phyloP scores from a whole-genome alignment of 92 coral and sea anemone species.

The Parazoanthus darwini region DNA sequence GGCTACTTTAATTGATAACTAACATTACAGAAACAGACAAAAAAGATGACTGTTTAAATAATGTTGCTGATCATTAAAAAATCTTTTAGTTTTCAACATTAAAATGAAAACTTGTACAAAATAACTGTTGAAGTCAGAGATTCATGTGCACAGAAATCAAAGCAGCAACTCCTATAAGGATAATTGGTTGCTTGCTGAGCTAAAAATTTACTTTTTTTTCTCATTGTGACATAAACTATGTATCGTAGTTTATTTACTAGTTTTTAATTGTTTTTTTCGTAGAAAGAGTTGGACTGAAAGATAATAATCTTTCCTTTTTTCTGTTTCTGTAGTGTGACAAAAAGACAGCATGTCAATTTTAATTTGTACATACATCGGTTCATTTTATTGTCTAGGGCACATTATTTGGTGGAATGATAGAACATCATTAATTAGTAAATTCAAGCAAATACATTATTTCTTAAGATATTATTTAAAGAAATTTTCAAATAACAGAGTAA shows the following conservation, averaged over 20 bases:
- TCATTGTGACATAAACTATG: not conserved
- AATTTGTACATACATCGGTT: constrained; percentile 35
- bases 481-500: constrained; percentile 29
- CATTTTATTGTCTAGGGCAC: constrained; percentile 19
- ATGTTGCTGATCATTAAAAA: not conserved
- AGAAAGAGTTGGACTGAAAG: not conserved
- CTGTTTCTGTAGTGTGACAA: constrained; percentile 16
- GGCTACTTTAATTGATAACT: not conserved
- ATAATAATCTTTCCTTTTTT: not conserved
- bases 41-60: not conserved
- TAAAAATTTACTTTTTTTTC: not conserved
- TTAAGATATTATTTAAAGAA: constrained; percentile 36
- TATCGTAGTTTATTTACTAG: not conserved
- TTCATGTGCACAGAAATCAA: not conserved
- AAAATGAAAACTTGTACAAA: too few species aligned
- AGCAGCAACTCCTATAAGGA: not conserved
- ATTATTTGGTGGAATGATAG: constrained; percentile 8
- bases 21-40: not conserved
- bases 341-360: constrained; percentile 13
- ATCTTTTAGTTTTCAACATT: too few species aligned
- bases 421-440: not conserved
- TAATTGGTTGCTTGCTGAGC: not conserved
- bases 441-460: constrained; percentile 13
- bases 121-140: not conserved
- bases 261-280: not conserved